phyloP scores from a whole-genome alignment of 1,140 invertebrate species.

The Euwallacea fornicatus region DNA sequence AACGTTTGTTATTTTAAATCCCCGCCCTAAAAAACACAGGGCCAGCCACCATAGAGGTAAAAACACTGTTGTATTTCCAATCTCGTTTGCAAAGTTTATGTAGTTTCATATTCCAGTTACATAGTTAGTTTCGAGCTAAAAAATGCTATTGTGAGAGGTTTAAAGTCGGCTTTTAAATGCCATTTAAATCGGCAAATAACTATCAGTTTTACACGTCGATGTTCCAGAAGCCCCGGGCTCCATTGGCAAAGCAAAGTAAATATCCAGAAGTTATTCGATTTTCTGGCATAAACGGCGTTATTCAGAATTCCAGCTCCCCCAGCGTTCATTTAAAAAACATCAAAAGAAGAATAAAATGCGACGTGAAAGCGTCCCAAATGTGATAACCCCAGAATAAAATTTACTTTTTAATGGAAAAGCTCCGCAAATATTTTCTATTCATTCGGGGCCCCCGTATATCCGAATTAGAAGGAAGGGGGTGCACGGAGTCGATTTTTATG shows the following conservation, averaged over 20 bases:
- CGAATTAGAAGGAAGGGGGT: too few species aligned
- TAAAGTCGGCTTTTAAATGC: not conserved
- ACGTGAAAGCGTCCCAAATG: conserved; percentile 23
- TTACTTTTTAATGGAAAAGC: conserved; percentile 40
- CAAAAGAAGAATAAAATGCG: conserved; percentile 39
- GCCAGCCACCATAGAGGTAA: conserved; percentile 8
- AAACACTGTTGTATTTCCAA: not conserved
- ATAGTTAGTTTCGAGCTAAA: not conserved
- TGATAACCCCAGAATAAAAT: conserved; percentile 37
- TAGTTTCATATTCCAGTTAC: not conserved
- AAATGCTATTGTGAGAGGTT: not conserved
- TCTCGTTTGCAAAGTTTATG: not conserved
- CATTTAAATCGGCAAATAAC: too few species aligned
- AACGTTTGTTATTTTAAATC: conserved; percentile 38
- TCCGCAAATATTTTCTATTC: conserved; percentile 40
- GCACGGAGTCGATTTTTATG: too few species aligned
- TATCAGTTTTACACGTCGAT: conserved; percentile 2
- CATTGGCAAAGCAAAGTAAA: conserved; percentile 34
- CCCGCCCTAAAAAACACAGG: conserved; percentile 16
- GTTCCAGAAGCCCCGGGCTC: not conserved
- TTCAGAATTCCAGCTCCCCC: conserved; percentile 34
- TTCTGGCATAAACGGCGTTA: conserved; percentile 36
- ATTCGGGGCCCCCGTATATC: conserved; percentile 12
- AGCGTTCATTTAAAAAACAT: conserved; percentile 39
- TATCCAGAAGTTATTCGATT: conserved; percentile 41